These are phyloP conservation scores for Neoniphon sammara DNA, from an alignment of 2,797 vertebrate species.

Conservation along the genomic window DNA sequence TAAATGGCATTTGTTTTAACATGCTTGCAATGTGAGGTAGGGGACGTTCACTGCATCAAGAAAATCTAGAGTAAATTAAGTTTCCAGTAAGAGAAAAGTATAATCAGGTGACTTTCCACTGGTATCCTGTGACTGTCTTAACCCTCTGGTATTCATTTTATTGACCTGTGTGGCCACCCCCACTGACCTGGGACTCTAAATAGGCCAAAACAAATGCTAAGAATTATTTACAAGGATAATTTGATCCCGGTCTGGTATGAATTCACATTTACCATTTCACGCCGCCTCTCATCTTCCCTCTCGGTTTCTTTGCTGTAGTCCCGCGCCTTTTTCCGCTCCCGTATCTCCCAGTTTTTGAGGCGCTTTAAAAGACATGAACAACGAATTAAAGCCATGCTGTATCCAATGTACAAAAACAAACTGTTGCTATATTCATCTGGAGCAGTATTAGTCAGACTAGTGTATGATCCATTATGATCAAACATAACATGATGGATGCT, in stretches of 20 bases:
- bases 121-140: no score
- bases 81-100: no score
- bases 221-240: neutral
- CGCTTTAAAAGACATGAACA: constrained; percentile 80
- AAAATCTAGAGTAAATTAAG: no score
- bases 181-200: neutral
- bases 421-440: no score
- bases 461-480: neutral
- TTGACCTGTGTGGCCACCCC: no score
- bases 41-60: no score
- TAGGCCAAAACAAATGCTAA: neutral
- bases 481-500: neutral
- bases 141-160: no score
- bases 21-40: no score
- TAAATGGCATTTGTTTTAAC: no score
- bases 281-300: constrained; percentile 93
- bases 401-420: neutral
- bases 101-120: no score
- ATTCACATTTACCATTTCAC: constrained; percentile 88
- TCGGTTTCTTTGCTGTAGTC: constrained; percentile 97
- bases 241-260: neutral
- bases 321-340: constrained; percentile 95
- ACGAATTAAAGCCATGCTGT: neutral
- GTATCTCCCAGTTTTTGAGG: constrained; percentile 98
- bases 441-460: no score